Evolutionary conservation across 2,888 invertebrate species (phyloP), one percentile per base, ranked within the genome.

Genomic region (Petrolisthes cinctipes): DNA sequence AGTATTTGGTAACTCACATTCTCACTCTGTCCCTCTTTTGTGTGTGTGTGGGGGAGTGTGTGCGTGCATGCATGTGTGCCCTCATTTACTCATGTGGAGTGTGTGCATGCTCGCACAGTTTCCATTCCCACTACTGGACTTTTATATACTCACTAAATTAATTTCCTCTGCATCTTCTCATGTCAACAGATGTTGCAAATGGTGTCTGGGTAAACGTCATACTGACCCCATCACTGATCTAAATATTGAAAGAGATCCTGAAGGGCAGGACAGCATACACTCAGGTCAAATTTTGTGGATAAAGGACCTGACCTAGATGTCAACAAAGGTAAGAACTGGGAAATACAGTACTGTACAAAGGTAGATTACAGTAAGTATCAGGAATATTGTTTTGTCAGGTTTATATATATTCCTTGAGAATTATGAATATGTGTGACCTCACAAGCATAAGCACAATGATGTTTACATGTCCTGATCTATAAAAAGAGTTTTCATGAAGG

Each of bases 281-380:
- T 96, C 98, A 92, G 99, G 99, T 92, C 99, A 99, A 95, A 99
- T 99, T 94, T 95, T 99, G 92, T 99, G 99, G 99, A 98, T 99
- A 93, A 95, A 99, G 92, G 99, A 99, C 92, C 95, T 99, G 92
- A 99, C 99, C 92, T 93, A 95, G 80, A 93, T 95, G 88, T 95
- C 95, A 92, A 95, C 95, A 92, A 93, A 94, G 92, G 92, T 92
- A 92, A 91, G 61, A 11, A 17, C 61, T 61, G 1, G 17, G 9
- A 17, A 17, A 61, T 61, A 11, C 9, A 11, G 61, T 61, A 61
- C 37, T 37, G 37, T 37, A 37, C 37, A 37, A 37, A 37, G 37
- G 37, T 37, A 37, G 37, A 37, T 37, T 37, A 37, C 37, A 37
- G 37, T 37, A 37, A 37, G 37, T 37, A 37, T 37, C 37, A 37